Conservation (phyloP, 2,888 invertebrate genomes). For the Lasioglossum zephyrum region DNA sequence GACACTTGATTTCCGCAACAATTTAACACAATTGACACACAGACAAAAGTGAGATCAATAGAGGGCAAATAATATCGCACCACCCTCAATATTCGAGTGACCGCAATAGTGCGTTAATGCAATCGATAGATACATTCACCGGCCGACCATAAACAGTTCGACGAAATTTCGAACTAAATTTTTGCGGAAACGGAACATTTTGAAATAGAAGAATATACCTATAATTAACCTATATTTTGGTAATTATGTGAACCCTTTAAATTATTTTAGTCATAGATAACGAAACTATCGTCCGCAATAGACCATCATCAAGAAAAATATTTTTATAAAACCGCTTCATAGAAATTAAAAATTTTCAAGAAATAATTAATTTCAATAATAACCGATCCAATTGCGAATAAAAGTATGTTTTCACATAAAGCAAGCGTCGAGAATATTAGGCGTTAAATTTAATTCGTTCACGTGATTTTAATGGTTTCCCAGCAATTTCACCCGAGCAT, state of each 20-base stretch:
- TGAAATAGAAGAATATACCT: background rate
- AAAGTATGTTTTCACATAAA: background rate
- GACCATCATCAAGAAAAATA: too few species aligned
- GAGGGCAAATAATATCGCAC: background rate
- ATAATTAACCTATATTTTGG: background rate
- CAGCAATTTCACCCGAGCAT: background rate
- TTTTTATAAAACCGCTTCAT: too few species aligned
- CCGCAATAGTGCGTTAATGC: background rate
- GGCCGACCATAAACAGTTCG: background rate
- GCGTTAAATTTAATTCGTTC: background rate
- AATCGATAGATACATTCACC: background rate
- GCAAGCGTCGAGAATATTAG: too few species aligned
- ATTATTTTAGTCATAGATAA: too few species aligned
- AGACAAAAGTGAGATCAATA: slow-evolving; percentile 7
- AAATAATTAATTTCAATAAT: background rate
- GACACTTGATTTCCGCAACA: background rate
- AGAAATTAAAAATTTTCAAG: background rate
- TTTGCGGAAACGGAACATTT: background rate
- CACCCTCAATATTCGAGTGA: background rate
- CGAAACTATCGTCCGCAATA: too few species aligned
- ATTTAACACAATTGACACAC: background rate
- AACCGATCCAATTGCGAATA: too few species aligned
- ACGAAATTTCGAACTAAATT: background rate
- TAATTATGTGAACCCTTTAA: too few species aligned
- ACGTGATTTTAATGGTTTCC: background rate